Evolutionary conservation across 2,113 vertebrate species (phyloP).

Genomic region (Athene noctua): DNA sequence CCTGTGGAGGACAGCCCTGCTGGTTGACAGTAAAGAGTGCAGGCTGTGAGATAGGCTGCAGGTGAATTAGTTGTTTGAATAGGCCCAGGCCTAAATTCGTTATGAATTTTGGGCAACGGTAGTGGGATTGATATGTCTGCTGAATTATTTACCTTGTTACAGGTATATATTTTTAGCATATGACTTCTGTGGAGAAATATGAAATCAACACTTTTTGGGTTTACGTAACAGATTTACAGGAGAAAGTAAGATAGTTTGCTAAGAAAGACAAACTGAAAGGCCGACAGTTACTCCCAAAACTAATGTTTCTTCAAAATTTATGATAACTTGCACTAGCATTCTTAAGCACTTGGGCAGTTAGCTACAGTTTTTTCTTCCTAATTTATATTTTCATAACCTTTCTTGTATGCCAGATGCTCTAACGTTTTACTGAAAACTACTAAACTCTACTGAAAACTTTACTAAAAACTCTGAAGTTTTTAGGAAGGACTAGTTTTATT

Average conservation of each 20-base stretch:
- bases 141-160: neutral
- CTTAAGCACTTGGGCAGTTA: neutral
- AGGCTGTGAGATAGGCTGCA: neutral
- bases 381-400: neutral
- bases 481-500: neutral
- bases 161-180: neutral
- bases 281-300: neutral
- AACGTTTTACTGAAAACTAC: too few species aligned
- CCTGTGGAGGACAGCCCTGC: neutral
- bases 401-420: neutral
- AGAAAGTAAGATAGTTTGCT: neutral
- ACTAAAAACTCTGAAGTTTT: too few species aligned
- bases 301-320: neutral
- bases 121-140: neutral
- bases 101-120: neutral
- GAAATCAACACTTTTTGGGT: neutral
- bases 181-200: neutral
- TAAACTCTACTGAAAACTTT: too few species aligned
- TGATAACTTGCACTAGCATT: neutral
- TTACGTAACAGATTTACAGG: neutral
- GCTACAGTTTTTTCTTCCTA: neutral
- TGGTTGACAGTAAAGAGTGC: neutral
- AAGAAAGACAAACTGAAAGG: neutral
- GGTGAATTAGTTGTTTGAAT: neutral
- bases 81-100: neutral